phyloP scores from a whole-genome alignment of 1,140 invertebrate genomes.

The Metaphire vulgaris region DNA sequence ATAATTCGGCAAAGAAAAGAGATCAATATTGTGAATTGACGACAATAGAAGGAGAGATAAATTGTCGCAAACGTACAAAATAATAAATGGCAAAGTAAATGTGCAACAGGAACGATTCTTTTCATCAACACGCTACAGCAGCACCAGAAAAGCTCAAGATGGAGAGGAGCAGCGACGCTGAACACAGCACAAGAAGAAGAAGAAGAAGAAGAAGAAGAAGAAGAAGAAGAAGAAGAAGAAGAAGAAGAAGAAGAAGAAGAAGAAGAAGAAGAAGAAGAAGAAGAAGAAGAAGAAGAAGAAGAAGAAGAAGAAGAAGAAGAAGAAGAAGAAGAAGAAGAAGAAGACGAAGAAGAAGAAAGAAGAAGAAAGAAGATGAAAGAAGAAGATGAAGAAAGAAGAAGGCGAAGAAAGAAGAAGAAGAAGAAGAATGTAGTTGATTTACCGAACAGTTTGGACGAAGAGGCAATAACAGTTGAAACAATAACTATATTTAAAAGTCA shows the following conservation, averaged over 20 bases:
- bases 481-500: too few species aligned
- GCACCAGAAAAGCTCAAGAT: neutral
- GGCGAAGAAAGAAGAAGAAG: conserved; percentile 9
- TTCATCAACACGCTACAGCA: neutral
- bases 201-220: conserved; percentile 21
- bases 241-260: neutral
- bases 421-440: conserved; percentile 10
- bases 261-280: neutral
- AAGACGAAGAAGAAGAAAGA: too few species aligned
- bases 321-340: too few species aligned
- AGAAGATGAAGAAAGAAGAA: too few species aligned
- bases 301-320: conserved; percentile 4
- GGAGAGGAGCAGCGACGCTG: neutral
- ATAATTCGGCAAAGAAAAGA: too few species aligned
- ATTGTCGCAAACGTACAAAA: conserved; percentile 10
- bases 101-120: neutral
- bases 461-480: too few species aligned
- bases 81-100: conserved; percentile 5
- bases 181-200: neutral
- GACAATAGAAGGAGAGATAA: too few species aligned
- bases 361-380: too few species aligned
- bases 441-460: too few species aligned
- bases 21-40: too few species aligned
- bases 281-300: conserved; percentile 10
- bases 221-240: neutral